Evolutionary conservation across 2,797 vertebrate genomes (phyloP).

Genomic region (Nyctibius grandis): DNA sequence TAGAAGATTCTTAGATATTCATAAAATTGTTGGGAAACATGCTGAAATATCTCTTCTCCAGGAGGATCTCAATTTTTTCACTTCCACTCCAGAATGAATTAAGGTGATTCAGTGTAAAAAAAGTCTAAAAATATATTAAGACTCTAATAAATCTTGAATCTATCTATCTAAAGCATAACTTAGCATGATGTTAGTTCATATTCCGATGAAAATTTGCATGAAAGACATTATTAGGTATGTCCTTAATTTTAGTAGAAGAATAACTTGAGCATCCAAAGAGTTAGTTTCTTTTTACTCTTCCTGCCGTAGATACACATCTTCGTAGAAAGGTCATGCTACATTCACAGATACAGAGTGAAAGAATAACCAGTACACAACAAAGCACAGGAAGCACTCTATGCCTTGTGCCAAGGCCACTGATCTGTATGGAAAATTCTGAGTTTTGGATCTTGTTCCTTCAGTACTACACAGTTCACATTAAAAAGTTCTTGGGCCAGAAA

Average conservation of each 20-base stretch:
- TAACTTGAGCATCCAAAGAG: neutral
- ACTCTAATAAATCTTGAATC: neutral
- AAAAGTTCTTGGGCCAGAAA: neutral
- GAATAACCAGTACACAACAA: neutral
- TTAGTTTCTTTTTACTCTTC: neutral
- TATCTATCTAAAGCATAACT: neutral
- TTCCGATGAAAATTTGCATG: neutral
- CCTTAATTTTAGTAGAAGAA: neutral
- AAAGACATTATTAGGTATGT: neutral
- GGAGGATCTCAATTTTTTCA: neutral
- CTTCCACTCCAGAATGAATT: neutral
- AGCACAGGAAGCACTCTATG: neutral
- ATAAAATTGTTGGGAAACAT: neutral
- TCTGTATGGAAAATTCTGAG: neutral
- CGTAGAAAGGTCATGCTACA: neutral
- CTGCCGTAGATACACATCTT: neutral
- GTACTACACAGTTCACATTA: neutral
- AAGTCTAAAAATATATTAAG: neutral
- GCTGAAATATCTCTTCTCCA: neutral
- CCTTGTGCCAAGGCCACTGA: neutral
- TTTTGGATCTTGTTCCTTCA: neutral
- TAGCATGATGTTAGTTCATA: neutral
- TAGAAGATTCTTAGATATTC: neutral
- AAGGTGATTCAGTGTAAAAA: neutral
- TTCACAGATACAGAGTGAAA: neutral